A percentile compares a stretch with the other conserved stretches of the same genome.
phyloP scores from a whole-genome alignment of 2,113 vertebrate genomes.

The Eulemur rufifrons region DNA sequence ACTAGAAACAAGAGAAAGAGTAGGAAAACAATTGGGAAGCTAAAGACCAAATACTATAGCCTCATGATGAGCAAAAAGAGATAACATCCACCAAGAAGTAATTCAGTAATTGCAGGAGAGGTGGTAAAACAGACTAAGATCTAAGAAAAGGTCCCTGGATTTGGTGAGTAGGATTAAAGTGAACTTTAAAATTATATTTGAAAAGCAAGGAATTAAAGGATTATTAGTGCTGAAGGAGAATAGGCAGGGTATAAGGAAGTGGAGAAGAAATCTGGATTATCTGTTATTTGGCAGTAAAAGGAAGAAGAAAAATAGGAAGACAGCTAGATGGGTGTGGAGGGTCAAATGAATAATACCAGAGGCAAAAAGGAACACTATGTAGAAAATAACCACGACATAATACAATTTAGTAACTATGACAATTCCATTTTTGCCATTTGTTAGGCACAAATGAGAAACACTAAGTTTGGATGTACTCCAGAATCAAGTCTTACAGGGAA shows the following conservation, averaged over 20 bases:
- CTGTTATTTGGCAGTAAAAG: slow-evolving; percentile 10
- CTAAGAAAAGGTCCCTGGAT: slow-evolving; percentile 15
- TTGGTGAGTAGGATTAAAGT: neutral
- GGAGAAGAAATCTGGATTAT: slow-evolving; percentile 15
- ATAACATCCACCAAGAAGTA: neutral
- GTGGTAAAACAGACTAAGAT: neutral
- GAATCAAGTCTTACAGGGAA: slow-evolving; percentile 49
- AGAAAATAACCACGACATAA: slow-evolving; percentile 19
- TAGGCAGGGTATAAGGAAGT: neutral
- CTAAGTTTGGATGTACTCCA: slow-evolving; percentile 39
- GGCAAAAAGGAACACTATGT: slow-evolving; percentile 18
- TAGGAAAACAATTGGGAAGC: neutral
- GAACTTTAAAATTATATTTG: neutral
- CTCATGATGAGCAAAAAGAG: neutral
- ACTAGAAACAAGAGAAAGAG: neutral
- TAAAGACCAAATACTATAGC: neutral
- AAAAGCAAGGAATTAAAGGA: neutral
- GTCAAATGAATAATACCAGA: slow-evolving; percentile 35
- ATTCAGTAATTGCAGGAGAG: neutral
- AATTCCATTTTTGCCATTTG: slow-evolving; percentile 24
- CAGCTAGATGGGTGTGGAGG: neutral
- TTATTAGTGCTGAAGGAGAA: neutral
- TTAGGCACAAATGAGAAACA: slow-evolving; percentile 34
- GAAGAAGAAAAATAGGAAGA: slow-evolving; percentile 32
- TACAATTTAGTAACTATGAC: slow-evolving; percentile 21